A percentile compares a stretch with the other conserved stretches of the same genome.
phyloP scores from a whole-genome alignment of 2,113 vertebrate species.

The Lamprologus sp. region DNA sequence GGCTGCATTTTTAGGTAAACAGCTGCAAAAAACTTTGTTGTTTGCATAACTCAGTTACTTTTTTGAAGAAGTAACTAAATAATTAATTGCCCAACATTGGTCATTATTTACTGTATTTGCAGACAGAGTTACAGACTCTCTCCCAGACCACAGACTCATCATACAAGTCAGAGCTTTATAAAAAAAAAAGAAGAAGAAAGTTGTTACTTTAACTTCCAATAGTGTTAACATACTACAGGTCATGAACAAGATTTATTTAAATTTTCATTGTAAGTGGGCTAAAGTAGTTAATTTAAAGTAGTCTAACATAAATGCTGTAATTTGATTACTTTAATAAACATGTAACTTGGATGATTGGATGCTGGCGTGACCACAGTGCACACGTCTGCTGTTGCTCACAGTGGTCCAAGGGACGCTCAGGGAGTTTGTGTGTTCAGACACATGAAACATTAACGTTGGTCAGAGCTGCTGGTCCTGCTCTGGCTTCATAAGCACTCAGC shows the following conservation, averaged over 20 bases:
- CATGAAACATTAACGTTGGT: fast-evolving
- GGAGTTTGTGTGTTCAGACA: background rate
- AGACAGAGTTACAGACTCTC: fast-evolving
- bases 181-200: fast-evolving
- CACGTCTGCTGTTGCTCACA: fast-evolving
- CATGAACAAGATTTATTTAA: fast-evolving
- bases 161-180: no score
- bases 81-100: fast-evolving
- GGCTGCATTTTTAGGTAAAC: no score
- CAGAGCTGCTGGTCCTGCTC: background rate
- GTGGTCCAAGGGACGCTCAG: fast-evolving
- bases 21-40: no score
- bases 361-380: background rate
- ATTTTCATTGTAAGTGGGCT: background rate
- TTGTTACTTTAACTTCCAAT: no score
- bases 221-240: fast-evolving
- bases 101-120: no score
- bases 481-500: background rate
- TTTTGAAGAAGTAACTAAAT: no score
- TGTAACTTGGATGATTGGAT: fast-evolving
- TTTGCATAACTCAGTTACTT: no score
- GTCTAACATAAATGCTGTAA: fast-evolving
- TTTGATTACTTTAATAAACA: no score
- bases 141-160: fast-evolving
- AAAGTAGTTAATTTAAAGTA: fast-evolving